phyloP scores from a whole-genome alignment of 2,113 vertebrate species.

The Pao palembangensis region DNA sequence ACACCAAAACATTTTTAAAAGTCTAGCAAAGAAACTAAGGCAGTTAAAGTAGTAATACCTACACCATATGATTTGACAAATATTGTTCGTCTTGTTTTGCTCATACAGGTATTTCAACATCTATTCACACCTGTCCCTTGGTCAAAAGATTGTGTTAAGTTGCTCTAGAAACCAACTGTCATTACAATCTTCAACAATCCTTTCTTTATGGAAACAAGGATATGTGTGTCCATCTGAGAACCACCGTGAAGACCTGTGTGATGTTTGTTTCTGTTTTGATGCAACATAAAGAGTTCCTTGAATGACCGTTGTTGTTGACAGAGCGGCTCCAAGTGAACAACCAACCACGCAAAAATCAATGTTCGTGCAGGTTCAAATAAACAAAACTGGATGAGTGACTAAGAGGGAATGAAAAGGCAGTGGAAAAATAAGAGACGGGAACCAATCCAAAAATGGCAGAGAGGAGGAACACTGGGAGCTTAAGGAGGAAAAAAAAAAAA shows the following conservation, averaged over 20 bases:
- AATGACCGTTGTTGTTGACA: conserved; percentile 83
- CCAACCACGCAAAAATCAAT: conserved; percentile 90
- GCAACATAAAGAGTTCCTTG: conserved; percentile 88
- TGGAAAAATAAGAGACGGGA: conserved; percentile 13
- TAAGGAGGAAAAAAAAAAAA: conserved; percentile 42
- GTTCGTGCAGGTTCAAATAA: conserved; percentile 88
- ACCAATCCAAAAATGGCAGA: conserved; percentile 64
- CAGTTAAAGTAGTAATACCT: conserved; percentile 81
- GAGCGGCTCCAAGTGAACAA: conserved; percentile 85
- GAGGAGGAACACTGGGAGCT: conserved; percentile 34
- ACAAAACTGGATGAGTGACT: conserved; percentile 61
- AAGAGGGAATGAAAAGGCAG: conserved; percentile 39
- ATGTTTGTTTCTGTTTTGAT: conserved; percentile 79
- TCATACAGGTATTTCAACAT: conserved; percentile 56
- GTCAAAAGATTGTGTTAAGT: conserved; percentile 72
- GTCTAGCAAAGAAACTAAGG: conserved; percentile 84
- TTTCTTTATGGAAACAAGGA: conserved; percentile 79
- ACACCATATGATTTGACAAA: conserved; percentile 80
- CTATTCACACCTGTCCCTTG: conserved; percentile 66
- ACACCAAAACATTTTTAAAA: conserved; percentile 80
- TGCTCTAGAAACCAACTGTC: conserved; percentile 76
- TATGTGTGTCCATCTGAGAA: conserved; percentile 86
- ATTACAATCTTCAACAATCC: conserved; percentile 79
- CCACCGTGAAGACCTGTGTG: conserved; percentile 81
- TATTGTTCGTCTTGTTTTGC: conserved; percentile 75